phyloP scores from a whole-genome alignment of 1,140 invertebrate species.

The Papilio dardanus region DNA sequence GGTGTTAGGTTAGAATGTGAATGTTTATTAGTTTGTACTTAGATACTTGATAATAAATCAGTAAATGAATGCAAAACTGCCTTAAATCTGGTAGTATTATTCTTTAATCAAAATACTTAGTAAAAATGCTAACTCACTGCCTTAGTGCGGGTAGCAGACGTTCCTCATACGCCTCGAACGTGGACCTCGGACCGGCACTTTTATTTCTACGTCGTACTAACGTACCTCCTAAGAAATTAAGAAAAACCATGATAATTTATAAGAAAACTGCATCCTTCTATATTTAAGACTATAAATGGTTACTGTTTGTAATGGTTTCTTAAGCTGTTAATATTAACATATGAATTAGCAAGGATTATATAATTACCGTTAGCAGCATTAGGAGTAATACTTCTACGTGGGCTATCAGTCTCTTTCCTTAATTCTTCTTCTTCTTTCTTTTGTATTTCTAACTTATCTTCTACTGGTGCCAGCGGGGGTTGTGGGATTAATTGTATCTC shows the following conservation, averaged over 20 bases:
- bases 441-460: conserved; percentile 60
- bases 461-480: conserved; percentile 43
- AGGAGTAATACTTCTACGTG: conserved; percentile 73
- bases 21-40: too few species aligned
- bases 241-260: not conserved
- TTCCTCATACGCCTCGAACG: conserved; percentile 94
- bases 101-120: not conserved
- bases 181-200: conserved; percentile 88
- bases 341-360: too few species aligned
- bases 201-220: conserved; percentile 88
- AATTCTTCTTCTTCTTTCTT: conserved; percentile 71
- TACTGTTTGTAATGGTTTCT: not conserved
- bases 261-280: too few species aligned
- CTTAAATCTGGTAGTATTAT: too few species aligned
- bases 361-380: conserved; percentile 73
- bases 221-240: conserved; percentile 54
- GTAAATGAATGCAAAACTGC: too few species aligned
- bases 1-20: not conserved
- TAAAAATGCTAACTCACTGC: conserved; percentile 84
- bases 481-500: conserved; percentile 53
- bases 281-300: too few species aligned
- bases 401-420: conserved; percentile 74
- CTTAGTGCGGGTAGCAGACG: conserved; percentile 90
- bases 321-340: not conserved
- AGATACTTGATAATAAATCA: too few species aligned